Conservation (phyloP, 2,113 vertebrate genomes). For the Microcebus lehilahytsara region DNA sequence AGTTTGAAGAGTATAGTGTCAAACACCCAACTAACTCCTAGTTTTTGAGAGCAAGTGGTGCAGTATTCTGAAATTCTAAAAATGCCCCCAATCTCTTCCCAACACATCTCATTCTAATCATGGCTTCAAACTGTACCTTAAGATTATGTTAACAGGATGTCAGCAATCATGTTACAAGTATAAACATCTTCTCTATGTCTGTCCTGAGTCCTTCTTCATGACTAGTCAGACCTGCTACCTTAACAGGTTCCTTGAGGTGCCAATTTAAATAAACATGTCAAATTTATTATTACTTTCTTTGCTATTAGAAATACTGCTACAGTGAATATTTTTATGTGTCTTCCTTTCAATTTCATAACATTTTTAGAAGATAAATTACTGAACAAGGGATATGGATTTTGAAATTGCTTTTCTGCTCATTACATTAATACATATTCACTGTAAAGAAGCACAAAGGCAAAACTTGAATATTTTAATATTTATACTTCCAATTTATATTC, state of each 20-base stretch:
- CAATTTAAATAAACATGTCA: no score
- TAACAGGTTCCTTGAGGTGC: background rate
- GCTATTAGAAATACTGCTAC: no score
- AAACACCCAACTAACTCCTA: constrained; percentile 4
- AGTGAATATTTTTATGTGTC: no score
- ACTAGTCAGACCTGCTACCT: background rate
- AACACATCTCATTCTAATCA: background rate
- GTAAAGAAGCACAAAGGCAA: no score
- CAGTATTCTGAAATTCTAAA: background rate
- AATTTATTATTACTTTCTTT: no score
- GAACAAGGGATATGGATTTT: no score
- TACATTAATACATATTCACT: background rate
- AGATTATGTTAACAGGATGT: background rate
- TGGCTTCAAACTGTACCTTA: background rate
- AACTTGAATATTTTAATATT: no score
- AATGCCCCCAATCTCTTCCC: background rate
- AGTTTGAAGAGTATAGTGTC: background rate
- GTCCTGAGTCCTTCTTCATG: background rate
- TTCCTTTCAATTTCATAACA: no score
- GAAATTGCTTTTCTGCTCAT: background rate
- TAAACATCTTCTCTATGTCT: background rate
- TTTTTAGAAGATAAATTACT: no score
- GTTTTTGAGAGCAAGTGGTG: background rate
- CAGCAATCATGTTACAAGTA: background rate
- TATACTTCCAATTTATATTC: no score